Evolutionary conservation across 2,797 vertebrate genomes (phyloP), one percentile per base, ranked within the genome.

Genomic region (Scolopax rusticola): DNA sequence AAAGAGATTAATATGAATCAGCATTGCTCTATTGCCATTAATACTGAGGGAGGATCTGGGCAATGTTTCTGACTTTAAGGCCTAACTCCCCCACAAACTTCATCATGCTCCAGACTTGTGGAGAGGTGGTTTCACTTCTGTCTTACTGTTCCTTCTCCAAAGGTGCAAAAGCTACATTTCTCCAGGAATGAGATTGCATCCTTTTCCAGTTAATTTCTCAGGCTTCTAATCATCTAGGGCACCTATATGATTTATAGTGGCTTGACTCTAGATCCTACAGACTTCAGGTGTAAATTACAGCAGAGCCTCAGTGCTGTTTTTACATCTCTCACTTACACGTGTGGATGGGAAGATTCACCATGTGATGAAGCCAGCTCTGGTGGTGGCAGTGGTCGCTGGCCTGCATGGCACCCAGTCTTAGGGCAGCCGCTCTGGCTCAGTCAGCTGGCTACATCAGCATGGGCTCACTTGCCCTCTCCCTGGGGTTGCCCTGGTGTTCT

Each of bases 401-500:
- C 36, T 25, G 12, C 2, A 16, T 69, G 67, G 23, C 28, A 53
- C 16, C 3, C 3, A 84, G 38, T 13, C 25, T n/a, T 23, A 53
- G 28, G 48, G 41, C 45, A 79, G 64, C 32, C 74, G 12, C n/a
- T 75, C n/a, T 43, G 74, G 6, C 56, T 77, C 30, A 2, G 1
- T 25, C 54, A 47, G 17, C 18, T 57, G 65, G 28, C 13, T 78
- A 3, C 74, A 30, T 47, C 21, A 45, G 4, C 7, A 10, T 7
- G 27, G 33, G n/a, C 27, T 83, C 43, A 30, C 18, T 19, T n/a
- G 32, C 19, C 23, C 4, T 19, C 9, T 73, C 38, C 7, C 41
- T 1, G 0, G 4, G 12, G 30, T 33, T 65, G 47, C 4, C 41
- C 15, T 7, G 3, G n/a, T 56, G 28, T 1, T 1, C 11, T 20